Evolutionary conservation across 2,888 invertebrate genomes (phyloP).

Genomic region (Oeneis ivallda): DNA sequence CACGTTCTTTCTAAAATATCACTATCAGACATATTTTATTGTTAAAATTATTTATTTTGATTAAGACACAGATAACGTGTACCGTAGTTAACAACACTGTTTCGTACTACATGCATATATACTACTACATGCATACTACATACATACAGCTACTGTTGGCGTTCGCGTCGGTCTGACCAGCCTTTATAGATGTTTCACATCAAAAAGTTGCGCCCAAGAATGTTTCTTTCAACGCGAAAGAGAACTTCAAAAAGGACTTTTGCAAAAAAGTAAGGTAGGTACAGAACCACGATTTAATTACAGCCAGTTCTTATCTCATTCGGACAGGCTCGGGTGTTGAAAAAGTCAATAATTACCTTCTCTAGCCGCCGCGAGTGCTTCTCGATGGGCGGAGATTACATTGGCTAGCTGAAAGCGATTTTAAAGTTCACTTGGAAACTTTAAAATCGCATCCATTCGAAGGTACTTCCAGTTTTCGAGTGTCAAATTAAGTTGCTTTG

Average conservation of each 20-base stretch:
- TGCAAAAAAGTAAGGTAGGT: slow-evolving; percentile 24
- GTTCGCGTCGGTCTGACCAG: no score
- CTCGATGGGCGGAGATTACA: slow-evolving; percentile 40
- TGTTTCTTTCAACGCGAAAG: neutral
- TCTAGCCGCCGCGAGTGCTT: slow-evolving; percentile 66
- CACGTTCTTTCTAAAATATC: no score
- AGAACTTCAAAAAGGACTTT: slow-evolving; percentile 35
- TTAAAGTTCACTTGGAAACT: slow-evolving; percentile 21
- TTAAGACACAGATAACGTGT: no score
- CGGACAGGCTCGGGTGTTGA: slow-evolving; percentile 58
- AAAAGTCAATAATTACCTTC: slow-evolving; percentile 78
- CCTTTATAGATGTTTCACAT: no score
- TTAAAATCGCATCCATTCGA: neutral
- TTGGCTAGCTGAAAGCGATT: slow-evolving; percentile 30
- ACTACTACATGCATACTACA: no score
- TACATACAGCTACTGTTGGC: no score
- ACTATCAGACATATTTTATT: no score
- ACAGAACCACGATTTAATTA: slow-evolving; percentile 67
- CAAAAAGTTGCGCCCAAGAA: neutral
- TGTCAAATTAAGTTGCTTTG: neutral
- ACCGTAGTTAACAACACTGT: no score
- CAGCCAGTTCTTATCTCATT: slow-evolving; percentile 68
- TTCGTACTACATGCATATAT: no score
- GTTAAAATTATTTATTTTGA: no score
- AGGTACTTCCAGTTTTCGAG: neutral